Conservation (phyloP, 1,140 invertebrate genomes). For the Chrysomallon squamiferum region DNA sequence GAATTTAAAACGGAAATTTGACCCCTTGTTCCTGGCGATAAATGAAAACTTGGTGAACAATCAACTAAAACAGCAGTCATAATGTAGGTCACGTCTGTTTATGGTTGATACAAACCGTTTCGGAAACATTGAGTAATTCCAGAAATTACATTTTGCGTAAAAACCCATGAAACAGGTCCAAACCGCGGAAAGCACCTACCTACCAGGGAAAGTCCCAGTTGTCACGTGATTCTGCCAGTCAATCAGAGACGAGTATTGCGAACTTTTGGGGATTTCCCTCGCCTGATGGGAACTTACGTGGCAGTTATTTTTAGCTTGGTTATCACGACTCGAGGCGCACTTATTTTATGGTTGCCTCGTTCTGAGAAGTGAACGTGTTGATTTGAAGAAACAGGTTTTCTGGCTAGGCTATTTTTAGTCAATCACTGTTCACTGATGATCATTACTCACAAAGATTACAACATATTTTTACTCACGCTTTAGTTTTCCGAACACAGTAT, state of each 20-base stretch:
- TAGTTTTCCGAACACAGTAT: too few relatives aligned
- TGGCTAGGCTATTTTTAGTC: too few relatives aligned
- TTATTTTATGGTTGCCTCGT: too few relatives aligned
- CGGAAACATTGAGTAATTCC: not conserved
- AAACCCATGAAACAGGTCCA: not conserved
- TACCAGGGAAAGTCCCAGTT: slow-evolving; percentile 6
- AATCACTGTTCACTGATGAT: too few relatives aligned
- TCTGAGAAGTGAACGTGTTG: too few relatives aligned
- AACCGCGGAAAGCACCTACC: slow-evolving; percentile 1
- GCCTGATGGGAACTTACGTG: slow-evolving; percentile 3
- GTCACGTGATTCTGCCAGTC: not conserved
- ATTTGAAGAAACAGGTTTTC: too few relatives aligned
- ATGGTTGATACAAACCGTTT: not conserved
- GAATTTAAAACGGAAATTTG: not conserved
- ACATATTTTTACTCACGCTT: too few relatives aligned
- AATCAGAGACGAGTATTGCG: not conserved
- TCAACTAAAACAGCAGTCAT: slow-evolving; percentile 5
- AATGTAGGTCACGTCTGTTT: not conserved
- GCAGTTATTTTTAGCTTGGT: slow-evolving; percentile 1
- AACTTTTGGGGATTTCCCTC: slow-evolving; percentile 4
- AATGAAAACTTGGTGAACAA: not conserved
- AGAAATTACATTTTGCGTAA: not conserved
- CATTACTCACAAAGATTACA: too few relatives aligned
- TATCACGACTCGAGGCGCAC: too few relatives aligned
- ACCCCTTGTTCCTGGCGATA: not conserved